phyloP scores from a whole-genome alignment of 92 coral and sea anemone genomes.

The Paragorgia papillata region DNA sequence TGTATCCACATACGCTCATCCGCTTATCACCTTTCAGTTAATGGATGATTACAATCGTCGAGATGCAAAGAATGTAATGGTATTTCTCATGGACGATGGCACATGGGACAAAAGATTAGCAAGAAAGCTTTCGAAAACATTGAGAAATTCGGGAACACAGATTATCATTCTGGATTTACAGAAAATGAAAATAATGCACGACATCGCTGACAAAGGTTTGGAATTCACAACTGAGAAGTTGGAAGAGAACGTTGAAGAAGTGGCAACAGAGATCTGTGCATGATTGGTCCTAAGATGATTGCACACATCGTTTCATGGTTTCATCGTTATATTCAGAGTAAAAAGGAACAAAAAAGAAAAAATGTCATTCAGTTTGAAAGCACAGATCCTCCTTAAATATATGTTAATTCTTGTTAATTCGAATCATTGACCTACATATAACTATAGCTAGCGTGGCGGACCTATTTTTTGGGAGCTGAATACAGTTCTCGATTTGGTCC shows the following conservation, averaged over 20 bases:
- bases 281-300: no score
- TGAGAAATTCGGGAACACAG: slow-evolving; percentile 25
- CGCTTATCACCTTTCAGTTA: slow-evolving; percentile 6
- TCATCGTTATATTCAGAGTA: no score
- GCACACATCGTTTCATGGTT: no score
- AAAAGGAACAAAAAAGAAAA: no score
- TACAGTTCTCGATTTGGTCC: no score
- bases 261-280: slow-evolving; percentile 22
- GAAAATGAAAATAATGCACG: not conserved
- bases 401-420: no score
- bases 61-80: slow-evolving; percentile 27
- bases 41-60: slow-evolving; percentile 7
- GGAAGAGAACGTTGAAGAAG: slow-evolving; percentile 15
- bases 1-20: no score
- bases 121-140: slow-evolving; percentile 8
- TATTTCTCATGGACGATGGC: slow-evolving; percentile 39
- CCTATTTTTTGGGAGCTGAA: no score
- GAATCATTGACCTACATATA: no score
- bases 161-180: slow-evolving; percentile 31
- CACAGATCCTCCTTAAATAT: no score
- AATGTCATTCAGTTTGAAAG: no score
- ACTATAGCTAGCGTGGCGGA: no score
- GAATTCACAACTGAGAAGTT: slow-evolving; percentile 13
- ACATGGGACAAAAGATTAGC: slow-evolving; percentile 33
- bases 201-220: slow-evolving; percentile 25